Conservation (phyloP, 92 coral and sea anemone genomes). For the Siderastrea radians region DNA sequence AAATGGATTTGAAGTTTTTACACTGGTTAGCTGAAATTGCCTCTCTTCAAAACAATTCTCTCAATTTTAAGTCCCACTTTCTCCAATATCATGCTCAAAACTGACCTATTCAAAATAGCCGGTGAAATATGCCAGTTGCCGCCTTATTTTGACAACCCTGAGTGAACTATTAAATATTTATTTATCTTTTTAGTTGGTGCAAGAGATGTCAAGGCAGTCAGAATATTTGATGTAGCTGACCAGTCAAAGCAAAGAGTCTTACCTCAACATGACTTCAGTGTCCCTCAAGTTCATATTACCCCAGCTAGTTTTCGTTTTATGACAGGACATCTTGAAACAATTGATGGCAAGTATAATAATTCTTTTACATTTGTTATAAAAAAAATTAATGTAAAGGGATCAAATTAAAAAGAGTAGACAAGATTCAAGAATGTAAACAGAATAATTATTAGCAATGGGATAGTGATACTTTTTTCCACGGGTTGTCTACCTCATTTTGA, state of each 20-base stretch:
- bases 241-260: slow-evolving; percentile 52
- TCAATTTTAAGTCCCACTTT: too few relatives aligned
- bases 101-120: too few relatives aligned
- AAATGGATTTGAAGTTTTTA: too few relatives aligned
- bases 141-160: too few relatives aligned
- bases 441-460: neutral
- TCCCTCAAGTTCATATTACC: slow-evolving; percentile 54
- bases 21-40: too few relatives aligned
- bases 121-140: too few relatives aligned
- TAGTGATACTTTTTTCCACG: neutral
- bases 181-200: slow-evolving; percentile 38
- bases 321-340: slow-evolving; percentile 13
- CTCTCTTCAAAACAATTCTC: too few relatives aligned
- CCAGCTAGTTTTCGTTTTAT: slow-evolving; percentile 65
- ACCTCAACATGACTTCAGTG: slow-evolving; percentile 73
- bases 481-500: neutral
- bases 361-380: too few relatives aligned
- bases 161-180: too few relatives aligned
- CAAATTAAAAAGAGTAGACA: neutral
- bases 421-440: too few relatives aligned
- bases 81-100: too few relatives aligned
- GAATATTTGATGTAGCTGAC: slow-evolving; percentile 58
- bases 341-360: neutral
- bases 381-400: neutral
- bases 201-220: slow-evolving; percentile 35